phyloP scores from a whole-genome alignment of 2,888 invertebrate genomes.

The Drosophila algonquin region DNA sequence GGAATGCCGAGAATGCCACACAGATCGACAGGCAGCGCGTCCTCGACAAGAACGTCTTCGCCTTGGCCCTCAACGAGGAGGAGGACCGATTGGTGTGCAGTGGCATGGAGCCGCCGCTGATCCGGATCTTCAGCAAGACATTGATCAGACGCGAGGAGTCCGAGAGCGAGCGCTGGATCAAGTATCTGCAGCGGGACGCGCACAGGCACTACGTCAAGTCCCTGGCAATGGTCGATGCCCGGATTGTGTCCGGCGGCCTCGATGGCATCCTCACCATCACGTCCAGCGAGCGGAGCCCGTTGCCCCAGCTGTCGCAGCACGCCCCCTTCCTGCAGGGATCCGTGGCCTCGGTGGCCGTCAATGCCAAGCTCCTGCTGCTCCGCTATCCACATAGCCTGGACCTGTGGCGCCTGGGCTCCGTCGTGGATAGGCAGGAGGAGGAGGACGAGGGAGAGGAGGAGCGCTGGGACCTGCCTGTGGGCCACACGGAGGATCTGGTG shows the following conservation, averaged over 20 bases:
- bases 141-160: slow-evolving; percentile 85
- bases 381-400: slow-evolving; percentile 87
- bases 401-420: slow-evolving; percentile 87
- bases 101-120: slow-evolving; percentile 91
- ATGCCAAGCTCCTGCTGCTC: slow-evolving; percentile 86
- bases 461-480: not conserved
- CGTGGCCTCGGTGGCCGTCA: slow-evolving; percentile 85
- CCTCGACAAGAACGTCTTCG: slow-evolving; percentile 92
- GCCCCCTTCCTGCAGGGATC: slow-evolving; percentile 89
- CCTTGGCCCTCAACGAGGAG: slow-evolving; percentile 89
- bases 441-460: slow-evolving; percentile 12
- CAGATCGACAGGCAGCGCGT: slow-evolving; percentile 91
- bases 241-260: slow-evolving; percentile 91
- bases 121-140: slow-evolving; percentile 90
- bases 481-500: slow-evolving; percentile 21
- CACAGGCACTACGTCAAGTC: slow-evolving; percentile 95
- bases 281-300: slow-evolving; percentile 86
- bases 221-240: slow-evolving; percentile 86
- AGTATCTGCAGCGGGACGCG: slow-evolving; percentile 90
- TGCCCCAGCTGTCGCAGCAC: slow-evolving; percentile 86
- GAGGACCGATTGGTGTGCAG: slow-evolving; percentile 90
- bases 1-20: slow-evolving; percentile 93
- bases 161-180: slow-evolving; percentile 90
- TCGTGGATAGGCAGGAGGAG: not conserved
- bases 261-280: slow-evolving; percentile 91